Evolutionary conservation across 2,888 invertebrate species (phyloP), one percentile per base, ranked within the genome.

Genomic region (Cryptus viduatorius): DNA sequence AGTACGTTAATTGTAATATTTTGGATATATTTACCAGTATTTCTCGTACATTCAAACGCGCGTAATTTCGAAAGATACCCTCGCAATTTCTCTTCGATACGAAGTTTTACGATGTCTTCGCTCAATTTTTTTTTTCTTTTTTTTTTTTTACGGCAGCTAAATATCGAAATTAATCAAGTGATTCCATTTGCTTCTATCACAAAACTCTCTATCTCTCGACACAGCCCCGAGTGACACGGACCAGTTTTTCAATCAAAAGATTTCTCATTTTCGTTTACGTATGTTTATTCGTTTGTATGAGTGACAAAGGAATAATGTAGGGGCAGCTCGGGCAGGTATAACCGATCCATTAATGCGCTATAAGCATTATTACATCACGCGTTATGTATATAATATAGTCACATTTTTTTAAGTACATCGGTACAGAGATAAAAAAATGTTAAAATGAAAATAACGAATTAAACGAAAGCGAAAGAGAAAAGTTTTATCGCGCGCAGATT

Each of bases 301-400:
- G 88, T 90, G 88, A 88, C 88, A 87, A 87, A 90, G 84, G 86
- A 87, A 90, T 82, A 86, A 86, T 84, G 82, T 91, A 91, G 92
- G 92, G 92, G 92, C 93, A 93, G 93, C 93, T 93, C 93, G 93
- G 93, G 93, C 93, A 93, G 93, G 93, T 91, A 88, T 89, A 91
- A 89, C 89, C 87, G 88, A 89, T 92, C 88, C 89, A 92, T 91
- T 61, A 61, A 61, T 92, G 91, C 90, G 91, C 91, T 92, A 90
- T 90, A 89, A 90, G 90, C 90, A 92, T 89, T 91, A 90, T 79
- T 84, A 78, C 88, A 90, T 90, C 31, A 91, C 87, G 89, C 91
- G 90, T 92, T 61, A 91, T 90, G 89, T 92, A 91, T 90, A 89
- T 86, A 89, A 88, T 89, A 89, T 89, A 91, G 90, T 89, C 71